Evolutionary conservation across 1,140 invertebrate species (phyloP), one percentile per base, ranked within the genome.

Genomic region (Gonioctena quinquepunctata): DNA sequence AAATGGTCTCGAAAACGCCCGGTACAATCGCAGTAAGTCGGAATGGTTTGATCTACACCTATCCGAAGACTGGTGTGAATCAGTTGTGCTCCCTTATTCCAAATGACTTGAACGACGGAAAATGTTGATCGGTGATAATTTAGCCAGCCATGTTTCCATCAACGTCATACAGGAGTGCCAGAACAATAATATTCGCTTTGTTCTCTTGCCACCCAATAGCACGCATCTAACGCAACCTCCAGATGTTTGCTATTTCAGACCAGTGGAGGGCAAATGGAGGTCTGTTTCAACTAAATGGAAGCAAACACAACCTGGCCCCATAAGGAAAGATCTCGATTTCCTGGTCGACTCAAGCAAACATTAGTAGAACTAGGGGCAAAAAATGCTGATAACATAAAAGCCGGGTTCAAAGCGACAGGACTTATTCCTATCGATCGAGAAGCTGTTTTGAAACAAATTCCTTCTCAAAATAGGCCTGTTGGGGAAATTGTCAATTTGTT

Each of bases 261-360:
- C 60, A 5, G 11, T 63, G 6, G 33, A 63, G 28, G 11, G n/a
- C 13, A 19, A 23, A 27, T 63, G 26, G 60, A 13, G 60, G 33
- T 27, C 5, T 27, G 11, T 19, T 63, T 16, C 33, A 13, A 28
- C n/a, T n/a, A n/a, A n/a, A 60, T 8, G 70, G 78, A 7, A 54
- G 8, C 8, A 54, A 54, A 54, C 18, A 13, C 8, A 1, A 54
- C 8, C 50, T 13, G 50, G n/a, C n/a, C 50, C 8, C 18, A 18
- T 54, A 13, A 18, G 18, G 11, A 54, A 1, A 54, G 7, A 18
- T 18, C 8, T 54, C n/a, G n/a, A 13, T 54, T 54, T 18, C 50
- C 50, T 6, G 8, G 18, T 13, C 50, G 8, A 13, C 18, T 18
- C 6, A 13, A 0, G 11, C 8, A 54, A 19, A 13, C 18, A 1